phyloP scores from a whole-genome alignment of 2,113 vertebrate species.

The Patagioenas fasciata region DNA sequence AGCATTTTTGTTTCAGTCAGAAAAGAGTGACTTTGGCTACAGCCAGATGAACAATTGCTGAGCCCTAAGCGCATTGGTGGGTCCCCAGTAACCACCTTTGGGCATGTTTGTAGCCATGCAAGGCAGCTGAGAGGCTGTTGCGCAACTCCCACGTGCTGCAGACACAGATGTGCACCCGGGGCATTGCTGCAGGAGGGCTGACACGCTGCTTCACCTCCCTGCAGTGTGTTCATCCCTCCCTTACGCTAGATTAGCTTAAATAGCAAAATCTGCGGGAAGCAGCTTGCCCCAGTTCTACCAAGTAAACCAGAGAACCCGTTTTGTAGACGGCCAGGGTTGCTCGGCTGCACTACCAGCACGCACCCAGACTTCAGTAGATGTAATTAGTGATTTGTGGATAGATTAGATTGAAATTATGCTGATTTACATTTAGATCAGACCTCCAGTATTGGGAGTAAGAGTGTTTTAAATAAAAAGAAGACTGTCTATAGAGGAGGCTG shows the following conservation, averaged over 20 bases:
- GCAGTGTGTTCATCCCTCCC: rapidly evolving
- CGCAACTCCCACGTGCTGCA: rapidly evolving
- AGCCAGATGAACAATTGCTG: background rate
- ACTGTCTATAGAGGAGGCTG: background rate
- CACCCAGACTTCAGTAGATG: background rate
- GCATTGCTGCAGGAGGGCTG: background rate
- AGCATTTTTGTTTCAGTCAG: background rate
- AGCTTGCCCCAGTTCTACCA: background rate
- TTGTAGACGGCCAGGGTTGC: background rate
- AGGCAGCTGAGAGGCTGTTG: background rate
- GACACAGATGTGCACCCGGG: rapidly evolving
- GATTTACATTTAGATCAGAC: background rate
- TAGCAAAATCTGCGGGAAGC: background rate
- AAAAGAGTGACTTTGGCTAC: background rate
- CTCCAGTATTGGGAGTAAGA: background rate
- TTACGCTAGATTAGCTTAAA: background rate
- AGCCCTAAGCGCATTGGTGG: no score
- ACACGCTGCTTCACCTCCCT: rapidly evolving
- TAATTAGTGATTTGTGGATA: background rate
- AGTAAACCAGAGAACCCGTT: background rate
- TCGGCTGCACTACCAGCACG: background rate
- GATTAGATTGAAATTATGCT: background rate
- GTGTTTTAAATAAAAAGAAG: background rate
- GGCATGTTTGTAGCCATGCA: rapidly evolving
- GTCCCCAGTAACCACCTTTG: background rate